Conservation (phyloP, 2,113 vertebrate genomes). For the Myrmecobius fasciatus region DNA sequence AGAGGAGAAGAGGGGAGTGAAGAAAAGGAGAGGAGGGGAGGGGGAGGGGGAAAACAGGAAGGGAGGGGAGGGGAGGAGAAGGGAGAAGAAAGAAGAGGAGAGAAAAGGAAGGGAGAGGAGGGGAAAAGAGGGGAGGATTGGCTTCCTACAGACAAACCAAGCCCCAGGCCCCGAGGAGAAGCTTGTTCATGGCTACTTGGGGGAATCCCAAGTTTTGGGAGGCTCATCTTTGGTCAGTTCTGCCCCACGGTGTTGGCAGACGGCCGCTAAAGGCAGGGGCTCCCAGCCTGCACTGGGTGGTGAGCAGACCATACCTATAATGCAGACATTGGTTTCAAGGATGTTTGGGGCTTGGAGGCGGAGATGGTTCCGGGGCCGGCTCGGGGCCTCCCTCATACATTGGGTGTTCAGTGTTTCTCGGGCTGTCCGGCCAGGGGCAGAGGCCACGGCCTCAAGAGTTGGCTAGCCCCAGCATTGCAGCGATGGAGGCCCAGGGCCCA, state of each 20-base stretch:
- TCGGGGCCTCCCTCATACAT: neutral
- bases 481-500: neutral
- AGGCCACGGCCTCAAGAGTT: neutral
- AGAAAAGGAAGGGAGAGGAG: no score
- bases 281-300: no score
- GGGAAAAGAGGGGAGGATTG: no score
- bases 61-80: no score
- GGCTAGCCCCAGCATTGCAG: neutral
- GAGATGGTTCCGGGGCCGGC: no score
- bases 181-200: neutral
- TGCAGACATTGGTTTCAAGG: neutral
- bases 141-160: neutral
- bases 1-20: no score
- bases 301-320: neutral
- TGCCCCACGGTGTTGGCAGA: neutral
- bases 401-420: neutral
- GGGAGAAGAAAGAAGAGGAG: no score
- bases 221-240: neutral
- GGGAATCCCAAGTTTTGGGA: neutral
- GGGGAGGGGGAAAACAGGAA: no score
- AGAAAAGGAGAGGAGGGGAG: no score
- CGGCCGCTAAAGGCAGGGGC: neutral
- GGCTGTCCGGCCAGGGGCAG: neutral
- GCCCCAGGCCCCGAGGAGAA: neutral
- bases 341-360: neutral